phyloP scores from a whole-genome alignment of 2,888 invertebrate genomes.

The Calameuta pallipes region DNA sequence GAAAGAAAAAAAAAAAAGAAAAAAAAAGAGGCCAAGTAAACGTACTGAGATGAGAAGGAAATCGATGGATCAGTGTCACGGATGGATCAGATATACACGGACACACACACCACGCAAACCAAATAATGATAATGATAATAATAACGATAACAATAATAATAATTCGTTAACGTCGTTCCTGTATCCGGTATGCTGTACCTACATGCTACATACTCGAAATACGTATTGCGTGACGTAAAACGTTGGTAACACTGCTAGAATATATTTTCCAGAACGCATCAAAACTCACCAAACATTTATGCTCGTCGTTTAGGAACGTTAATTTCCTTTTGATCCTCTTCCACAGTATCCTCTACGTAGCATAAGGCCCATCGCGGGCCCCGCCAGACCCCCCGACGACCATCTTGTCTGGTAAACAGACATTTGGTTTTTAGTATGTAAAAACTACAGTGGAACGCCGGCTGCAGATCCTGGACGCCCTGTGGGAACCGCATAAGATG shows the following conservation, averaged over 20 bases:
- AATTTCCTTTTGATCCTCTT: not conserved
- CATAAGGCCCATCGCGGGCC: not conserved
- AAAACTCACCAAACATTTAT: not conserved
- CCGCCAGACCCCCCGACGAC: not conserved
- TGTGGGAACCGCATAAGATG: conserved; percentile 21
- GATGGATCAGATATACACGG: not conserved
- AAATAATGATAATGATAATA: not conserved
- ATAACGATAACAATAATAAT: not conserved
- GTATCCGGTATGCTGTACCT: not conserved
- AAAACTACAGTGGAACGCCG: conserved; percentile 21
- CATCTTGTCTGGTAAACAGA: conserved; percentile 10
- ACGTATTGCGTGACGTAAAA: not conserved
- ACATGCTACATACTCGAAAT: not conserved
- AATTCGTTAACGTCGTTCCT: not conserved
- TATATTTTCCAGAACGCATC: not conserved
- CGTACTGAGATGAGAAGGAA: not conserved
- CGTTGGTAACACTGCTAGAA: not conserved
- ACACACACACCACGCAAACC: not conserved
- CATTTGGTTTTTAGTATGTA: conserved; percentile 20
- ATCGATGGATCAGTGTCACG: not conserved
- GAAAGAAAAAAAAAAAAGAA: conserved; percentile 26
- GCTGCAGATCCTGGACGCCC: conserved; percentile 24
- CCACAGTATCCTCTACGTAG: not conserved
- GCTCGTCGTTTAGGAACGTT: not conserved
- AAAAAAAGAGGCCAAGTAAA: conserved; percentile 20